Evolutionary conservation across 53 echinoderm and acorn worm species (phyloP), one percentile per base, ranked within the genome.

Genomic region (Luidia sarsii): DNA sequence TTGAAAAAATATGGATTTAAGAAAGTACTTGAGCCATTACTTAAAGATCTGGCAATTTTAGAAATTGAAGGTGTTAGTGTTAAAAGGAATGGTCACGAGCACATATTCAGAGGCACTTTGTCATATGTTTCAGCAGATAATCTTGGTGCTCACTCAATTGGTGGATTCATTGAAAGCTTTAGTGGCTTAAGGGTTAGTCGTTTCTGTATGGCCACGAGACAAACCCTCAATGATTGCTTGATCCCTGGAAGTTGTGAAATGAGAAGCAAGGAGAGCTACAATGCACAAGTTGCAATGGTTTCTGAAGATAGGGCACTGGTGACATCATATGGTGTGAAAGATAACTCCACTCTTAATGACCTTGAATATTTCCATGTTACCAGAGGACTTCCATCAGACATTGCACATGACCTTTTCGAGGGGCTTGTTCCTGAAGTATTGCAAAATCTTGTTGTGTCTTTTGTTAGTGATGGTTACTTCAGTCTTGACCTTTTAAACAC

Each of bases 91-190:
- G 64, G 68, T 50, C 45, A 71, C 10, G 65, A 88, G 15, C 50
- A 89, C 65, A 30, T 15, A 15, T 53, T 84, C 56, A 54, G 67
- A 37, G 89, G 89, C 45, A 84, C 75, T 48, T 33, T 89, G 33
- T 75, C 77, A 52, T 84, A 60, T 80, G 33, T 89, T 79, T 49
- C 80, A 22, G 62, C 71, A 70, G 89, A 85, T 45, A 89, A 89
- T 70, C 55, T 85, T 45, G 89, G 79, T 36, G 80, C 89, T 38
- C 89, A 89, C 70, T 57, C 59, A 25, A 50, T 82, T 30, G 88
- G 82, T 31, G 88, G 88, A 48, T 82, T 82, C 37, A 63, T 57
- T 50, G 73, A 81, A 82, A 82, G 65, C 33, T 87, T 87, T 39
- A 66, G 24, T 66, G 39, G 67, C 39, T 81, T 72, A 72, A 89